Conservation (phyloP, 2,888 invertebrate genomes). For the Heteromurus nitidus region DNA sequence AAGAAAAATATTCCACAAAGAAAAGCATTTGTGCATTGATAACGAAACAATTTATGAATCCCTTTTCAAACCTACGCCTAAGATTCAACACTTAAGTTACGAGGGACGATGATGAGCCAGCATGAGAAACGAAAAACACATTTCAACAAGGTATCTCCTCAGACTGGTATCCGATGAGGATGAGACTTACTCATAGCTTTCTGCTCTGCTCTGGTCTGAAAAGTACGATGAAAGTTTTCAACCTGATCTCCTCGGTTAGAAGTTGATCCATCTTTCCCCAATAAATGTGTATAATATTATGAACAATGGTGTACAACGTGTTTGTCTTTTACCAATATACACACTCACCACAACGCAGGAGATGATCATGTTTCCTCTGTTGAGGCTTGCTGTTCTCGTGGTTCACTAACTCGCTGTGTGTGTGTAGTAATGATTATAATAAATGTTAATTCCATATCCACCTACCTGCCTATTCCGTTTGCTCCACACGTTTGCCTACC, state of each 20-base stretch:
- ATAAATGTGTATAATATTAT: neutral
- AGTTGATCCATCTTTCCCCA: conserved; percentile 50
- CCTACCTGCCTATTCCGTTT: conserved; percentile 44
- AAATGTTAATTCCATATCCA: conserved; percentile 53
- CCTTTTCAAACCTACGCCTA: neutral
- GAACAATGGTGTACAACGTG: neutral
- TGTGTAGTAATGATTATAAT: conserved; percentile 22
- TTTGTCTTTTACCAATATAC: neutral
- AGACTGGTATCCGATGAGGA: too few species aligned
- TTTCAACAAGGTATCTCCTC: too few species aligned
- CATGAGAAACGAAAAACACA: too few species aligned
- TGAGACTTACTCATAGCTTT: too few species aligned
- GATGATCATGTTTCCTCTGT: conserved; percentile 5
- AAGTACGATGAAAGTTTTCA: neutral
- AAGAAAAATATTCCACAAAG: neutral
- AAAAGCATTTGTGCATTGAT: conserved; percentile 8
- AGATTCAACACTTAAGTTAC: neutral
- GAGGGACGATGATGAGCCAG: neutral
- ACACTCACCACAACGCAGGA: neutral
- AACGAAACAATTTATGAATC: conserved; percentile 33
- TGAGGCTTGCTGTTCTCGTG: too few species aligned
- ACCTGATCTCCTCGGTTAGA: neutral
- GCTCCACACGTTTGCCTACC: conserved; percentile 16
- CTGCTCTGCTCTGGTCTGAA: too few species aligned
- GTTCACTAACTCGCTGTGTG: conserved; percentile 30